phyloP scores from a whole-genome alignment of 2,888 invertebrate species.

The Limnephilus auricula region DNA sequence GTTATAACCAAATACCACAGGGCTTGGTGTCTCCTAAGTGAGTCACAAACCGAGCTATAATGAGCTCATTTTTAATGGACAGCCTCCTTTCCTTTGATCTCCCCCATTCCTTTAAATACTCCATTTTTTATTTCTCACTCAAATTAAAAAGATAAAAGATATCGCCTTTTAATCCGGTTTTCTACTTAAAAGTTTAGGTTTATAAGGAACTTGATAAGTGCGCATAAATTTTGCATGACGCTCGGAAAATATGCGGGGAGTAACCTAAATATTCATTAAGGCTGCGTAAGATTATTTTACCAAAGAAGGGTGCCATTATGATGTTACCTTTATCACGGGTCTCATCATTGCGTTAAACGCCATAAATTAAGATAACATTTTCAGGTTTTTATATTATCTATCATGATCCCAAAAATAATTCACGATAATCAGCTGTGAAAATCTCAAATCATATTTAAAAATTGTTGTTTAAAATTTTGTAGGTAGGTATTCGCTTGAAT shows the following conservation, averaged over 20 bases:
- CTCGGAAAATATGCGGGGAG: conserved; percentile 11
- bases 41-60: conserved; percentile 45
- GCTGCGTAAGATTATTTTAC: not conserved
- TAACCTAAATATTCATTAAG: conserved; percentile 26
- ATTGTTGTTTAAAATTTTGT: no score
- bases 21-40: not conserved
- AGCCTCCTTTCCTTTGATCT: conserved; percentile 31
- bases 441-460: no score
- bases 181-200: conserved; percentile 37
- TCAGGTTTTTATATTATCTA: not conserved
- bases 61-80: conserved; percentile 60
- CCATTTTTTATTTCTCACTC: conserved; percentile 52
- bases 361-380: not conserved
- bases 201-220: conserved; percentile 32
- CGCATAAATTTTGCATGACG: conserved; percentile 30
- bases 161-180: conserved; percentile 58
- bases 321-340: not conserved
- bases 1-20: conserved; percentile 6
- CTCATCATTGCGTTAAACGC: not conserved
- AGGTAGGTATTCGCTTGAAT: no score
- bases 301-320: not conserved
- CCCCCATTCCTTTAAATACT: conserved; percentile 54
- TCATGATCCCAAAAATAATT: no score
- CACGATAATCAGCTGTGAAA: no score
- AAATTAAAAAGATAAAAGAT: conserved; percentile 66